Base-by-base conservation (phyloP, 2,113 vertebrate species). In the Ochotona curzoniae region DNA sequence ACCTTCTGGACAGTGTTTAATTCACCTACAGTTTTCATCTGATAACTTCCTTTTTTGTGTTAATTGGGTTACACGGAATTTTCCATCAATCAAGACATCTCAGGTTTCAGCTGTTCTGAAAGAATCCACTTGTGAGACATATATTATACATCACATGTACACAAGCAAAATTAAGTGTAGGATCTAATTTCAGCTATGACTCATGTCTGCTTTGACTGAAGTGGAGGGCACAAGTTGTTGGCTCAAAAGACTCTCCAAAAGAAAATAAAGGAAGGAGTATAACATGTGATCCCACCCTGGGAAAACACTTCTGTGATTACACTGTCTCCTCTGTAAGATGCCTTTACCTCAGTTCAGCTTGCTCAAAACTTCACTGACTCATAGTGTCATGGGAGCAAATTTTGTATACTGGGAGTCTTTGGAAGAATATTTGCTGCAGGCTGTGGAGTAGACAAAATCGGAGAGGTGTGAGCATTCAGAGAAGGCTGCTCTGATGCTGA, bases 21-120 rank as follows among this genome's bases (percentile, higher is more conserved):
- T 87, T 96, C 89, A 91, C 80, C 71, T 57, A 17, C 83, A 90
- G 67, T 93, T 96, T 96, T 95, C 51, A 84, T 96, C 91, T 32
- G 54, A 91, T 96, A 80, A 89, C 91, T 96, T 94, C 63, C 87
- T 94, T 44, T 49, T 91, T 84, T 0, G 10, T 57, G 83, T 92
- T 97, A 96, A 96, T 95, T 96, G 81, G 93, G 57, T 94, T 95
- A 66, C 89, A 84, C 89, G 71, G 93, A 96, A 93, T 89, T 97
- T 96, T 93, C 93, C 93, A 96, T 95, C 93, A 87, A 87, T 97
- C 93, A 89, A 25, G 63, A 69, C 89, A 89, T 94, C 76, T 95
- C 89, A 82, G 79, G 35, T 76, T 89, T 92, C 93, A 89, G 61
- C 71, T 96, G 51, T 91, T 92, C 80, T 95, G 95, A 96, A 97